Evolutionary conservation across 1,140 invertebrate species (phyloP), one percentile per base, ranked within the genome.

Genomic region (Leptinotarsa lineolata): DNA sequence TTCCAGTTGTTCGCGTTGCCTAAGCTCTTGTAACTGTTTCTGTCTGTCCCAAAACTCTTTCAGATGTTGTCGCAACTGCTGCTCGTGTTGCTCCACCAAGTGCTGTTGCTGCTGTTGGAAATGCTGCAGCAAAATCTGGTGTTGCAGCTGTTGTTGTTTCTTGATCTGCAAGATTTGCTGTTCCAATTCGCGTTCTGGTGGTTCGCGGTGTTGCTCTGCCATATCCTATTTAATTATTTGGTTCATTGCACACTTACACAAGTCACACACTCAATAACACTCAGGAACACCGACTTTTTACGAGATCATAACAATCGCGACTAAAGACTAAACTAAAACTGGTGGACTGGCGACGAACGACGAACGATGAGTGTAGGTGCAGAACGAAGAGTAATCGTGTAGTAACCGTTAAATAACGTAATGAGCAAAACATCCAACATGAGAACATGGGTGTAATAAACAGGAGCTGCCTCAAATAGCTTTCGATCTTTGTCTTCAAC

Each of bases 1-100:
- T 79, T 95, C 92, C 72, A 95, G 86, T 75, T 92, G 87, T 81
- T 95, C 93, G 68, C 94, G 89, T 82, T 96, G 93, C 78, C 90
- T 86, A 72, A 90, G 85, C 84, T 94, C 90, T 80, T 92, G 84
- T 82, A 91, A 85, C 80, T 91, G 94, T 85, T 83, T 90, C 85
- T 88, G 87, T 74, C 88, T 85, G 39, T 84, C 84, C 84, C 88
- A 85, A 73, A 83, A 85, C 74, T 84, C 80, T 74, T 85, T 90
- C 74, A 92, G 87, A 77, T 91, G 89, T 76, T 91, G 90, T 67
- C 90, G 87, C 20, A 92, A 82, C 82, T 92, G 91, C 75, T 91
- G 90, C 82, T 92, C 91, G 83, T 93, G 91, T 80, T 92, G 89
- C 77, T 91, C 89, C 21, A 89, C 90, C 75, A 93, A 84, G 81